phyloP scores from a whole-genome alignment of 2,888 invertebrate species.

The Chironomus riparius region DNA sequence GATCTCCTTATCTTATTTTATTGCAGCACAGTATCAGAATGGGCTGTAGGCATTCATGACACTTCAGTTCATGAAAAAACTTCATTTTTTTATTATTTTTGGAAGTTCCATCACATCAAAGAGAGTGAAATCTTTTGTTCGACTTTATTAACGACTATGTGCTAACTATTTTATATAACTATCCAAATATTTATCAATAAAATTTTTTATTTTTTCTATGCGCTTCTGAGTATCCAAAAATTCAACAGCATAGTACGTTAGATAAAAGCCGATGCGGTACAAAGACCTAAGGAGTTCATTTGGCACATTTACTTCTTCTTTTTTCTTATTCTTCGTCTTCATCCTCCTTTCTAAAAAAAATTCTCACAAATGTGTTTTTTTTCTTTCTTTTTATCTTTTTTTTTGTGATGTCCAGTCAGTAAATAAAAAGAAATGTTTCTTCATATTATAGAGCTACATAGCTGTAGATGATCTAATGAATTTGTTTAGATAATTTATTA shows the following conservation, averaged over 20 bases:
- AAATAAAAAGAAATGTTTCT: not conserved
- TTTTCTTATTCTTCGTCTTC: not conserved
- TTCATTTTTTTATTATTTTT: too few relatives aligned
- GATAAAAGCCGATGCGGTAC: not conserved
- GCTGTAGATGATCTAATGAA: conserved; percentile 20
- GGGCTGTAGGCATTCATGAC: too few relatives aligned
- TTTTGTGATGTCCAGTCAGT: not conserved
- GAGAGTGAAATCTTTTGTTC: not conserved
- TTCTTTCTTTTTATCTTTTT: too few relatives aligned
- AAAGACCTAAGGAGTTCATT: conserved; percentile 16
- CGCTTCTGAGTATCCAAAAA: not conserved
- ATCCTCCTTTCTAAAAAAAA: not conserved
- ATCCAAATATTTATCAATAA: conserved; percentile 21
- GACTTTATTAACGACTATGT: not conserved
- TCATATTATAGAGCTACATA: not conserved
- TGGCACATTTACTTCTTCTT: not conserved
- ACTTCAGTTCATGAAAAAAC: too few relatives aligned
- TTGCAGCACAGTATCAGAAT: too few relatives aligned
- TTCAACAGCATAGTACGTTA: not conserved
- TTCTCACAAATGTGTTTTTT: not conserved
- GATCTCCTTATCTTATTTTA: too few relatives aligned
- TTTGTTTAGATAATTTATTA: conserved; percentile 26
- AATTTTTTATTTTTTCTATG: not conserved
- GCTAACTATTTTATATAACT: conserved; percentile 6
- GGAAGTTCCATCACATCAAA: not conserved